A percentile compares a stretch with the other conserved stretches of the same genome.
Conservation (phyloP, 2,888 invertebrate genomes). For the Branchinecta sandiegonensis region DNA sequence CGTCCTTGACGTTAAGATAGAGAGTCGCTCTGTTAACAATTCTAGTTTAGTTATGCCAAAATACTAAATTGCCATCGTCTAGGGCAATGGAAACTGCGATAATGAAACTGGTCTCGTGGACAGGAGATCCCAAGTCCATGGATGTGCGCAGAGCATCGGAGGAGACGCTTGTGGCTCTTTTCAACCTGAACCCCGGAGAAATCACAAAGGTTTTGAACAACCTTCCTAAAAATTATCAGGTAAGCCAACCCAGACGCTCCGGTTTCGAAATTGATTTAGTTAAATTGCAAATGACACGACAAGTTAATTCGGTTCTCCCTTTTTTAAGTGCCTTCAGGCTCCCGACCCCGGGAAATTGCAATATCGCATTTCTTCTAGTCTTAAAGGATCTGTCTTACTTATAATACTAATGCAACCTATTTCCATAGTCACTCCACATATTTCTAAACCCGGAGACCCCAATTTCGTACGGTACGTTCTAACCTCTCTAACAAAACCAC, state of each 20-base stretch:
- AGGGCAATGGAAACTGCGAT: conserved; percentile 37
- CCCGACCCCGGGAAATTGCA: no score
- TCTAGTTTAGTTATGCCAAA: no score
- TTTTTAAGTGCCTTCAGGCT: no score
- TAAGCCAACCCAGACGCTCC: conserved; percentile 22
- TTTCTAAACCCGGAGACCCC: no score
- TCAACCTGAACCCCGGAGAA: conserved; percentile 78
- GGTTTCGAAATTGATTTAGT: no score
- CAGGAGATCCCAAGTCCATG: conserved; percentile 51
- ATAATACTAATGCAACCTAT: no score
- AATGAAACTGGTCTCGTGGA: conserved; percentile 53
- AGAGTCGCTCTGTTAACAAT: conserved; percentile 8
- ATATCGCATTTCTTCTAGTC: no score
- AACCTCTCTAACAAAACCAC: no score
- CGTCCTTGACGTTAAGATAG: not conserved
- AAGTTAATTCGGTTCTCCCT: not conserved
- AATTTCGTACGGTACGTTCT: no score
- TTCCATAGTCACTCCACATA: no score
- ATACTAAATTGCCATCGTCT: no score
- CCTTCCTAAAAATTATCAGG: conserved; percentile 35
- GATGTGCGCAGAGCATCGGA: conserved; percentile 49
- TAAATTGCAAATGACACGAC: conserved; percentile 40
- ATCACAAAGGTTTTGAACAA: conserved; percentile 54
- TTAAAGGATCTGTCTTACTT: no score
- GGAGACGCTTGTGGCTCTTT: conserved; percentile 59